These are phyloP conservation scores for Epinotia nisella DNA, from an alignment of 2,888 invertebrate species.

Conservation along the genomic window DNA sequence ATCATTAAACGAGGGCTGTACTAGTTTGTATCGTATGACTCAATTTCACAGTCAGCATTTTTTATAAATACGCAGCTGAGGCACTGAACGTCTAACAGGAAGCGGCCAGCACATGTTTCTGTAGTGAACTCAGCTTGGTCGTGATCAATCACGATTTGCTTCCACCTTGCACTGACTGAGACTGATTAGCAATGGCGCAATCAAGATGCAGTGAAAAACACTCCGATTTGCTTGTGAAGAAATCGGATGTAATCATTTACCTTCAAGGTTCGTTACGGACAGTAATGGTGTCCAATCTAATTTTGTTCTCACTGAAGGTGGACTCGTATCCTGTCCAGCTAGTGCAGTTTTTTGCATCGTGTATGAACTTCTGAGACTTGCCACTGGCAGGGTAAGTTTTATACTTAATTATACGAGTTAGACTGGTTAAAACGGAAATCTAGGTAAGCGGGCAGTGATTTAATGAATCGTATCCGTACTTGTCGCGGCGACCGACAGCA, in stretches of 20 bases:
- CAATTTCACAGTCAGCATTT: constrained; percentile 35
- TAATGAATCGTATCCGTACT: constrained; percentile 77
- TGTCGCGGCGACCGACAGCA: constrained; percentile 59
- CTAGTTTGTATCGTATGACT: constrained; percentile 27
- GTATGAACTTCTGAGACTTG: constrained; percentile 28
- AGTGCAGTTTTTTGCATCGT: constrained; percentile 15
- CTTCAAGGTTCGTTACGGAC: constrained; percentile 29
- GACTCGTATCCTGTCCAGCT: constrained; percentile 3
- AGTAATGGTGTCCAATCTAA: constrained; percentile 26
- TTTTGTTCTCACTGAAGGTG: constrained; percentile 2
- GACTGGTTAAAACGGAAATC: constrained; percentile 80
- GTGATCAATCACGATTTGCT: constrained; percentile 54
- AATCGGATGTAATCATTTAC: constrained; percentile 39
- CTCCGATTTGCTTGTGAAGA: constrained; percentile 33
- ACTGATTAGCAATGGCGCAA: constrained; percentile 47
- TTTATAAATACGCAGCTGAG: constrained; percentile 17
- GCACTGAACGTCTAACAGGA: constrained; percentile 49
- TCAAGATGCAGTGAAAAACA: constrained; percentile 40
- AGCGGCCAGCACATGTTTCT: constrained; percentile 52
- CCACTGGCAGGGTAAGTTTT: constrained; percentile 21
- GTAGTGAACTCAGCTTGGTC: constrained; percentile 48
- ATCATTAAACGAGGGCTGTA: constrained; percentile 32
- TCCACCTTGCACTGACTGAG: constrained; percentile 38
- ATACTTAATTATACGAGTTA: constrained; percentile 56
- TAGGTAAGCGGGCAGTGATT: constrained; percentile 62